phyloP scores from a whole-genome alignment of 2,113 vertebrate genomes.

The Passer montanus region DNA sequence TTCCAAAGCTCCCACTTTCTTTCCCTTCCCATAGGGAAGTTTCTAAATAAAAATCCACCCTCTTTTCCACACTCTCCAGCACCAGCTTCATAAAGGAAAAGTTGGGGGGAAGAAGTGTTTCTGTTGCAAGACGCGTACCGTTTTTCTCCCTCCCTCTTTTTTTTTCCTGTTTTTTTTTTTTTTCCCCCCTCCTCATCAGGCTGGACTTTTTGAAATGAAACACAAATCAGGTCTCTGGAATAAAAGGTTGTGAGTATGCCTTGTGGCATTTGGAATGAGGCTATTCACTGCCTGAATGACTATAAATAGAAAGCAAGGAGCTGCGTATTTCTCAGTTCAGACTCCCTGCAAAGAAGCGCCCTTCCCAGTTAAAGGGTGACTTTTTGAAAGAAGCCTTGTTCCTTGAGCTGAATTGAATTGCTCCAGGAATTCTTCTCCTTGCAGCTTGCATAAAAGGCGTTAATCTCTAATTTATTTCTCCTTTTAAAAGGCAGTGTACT shows the following conservation, averaged over 20 bases:
- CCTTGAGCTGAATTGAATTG: slow-evolving; percentile 67
- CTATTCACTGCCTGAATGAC: slow-evolving; percentile 82
- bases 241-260: slow-evolving; percentile 76
- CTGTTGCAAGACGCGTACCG: background rate
- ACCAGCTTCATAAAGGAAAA: background rate
- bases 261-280: slow-evolving; percentile 80
- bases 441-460: slow-evolving; percentile 36
- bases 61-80: background rate
- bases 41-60: background rate
- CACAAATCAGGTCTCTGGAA: slow-evolving; percentile 75
- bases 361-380: slow-evolving; percentile 67
- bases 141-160: background rate
- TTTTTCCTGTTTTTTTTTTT: background rate
- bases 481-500: slow-evolving; percentile 22
- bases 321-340: slow-evolving; percentile 58
- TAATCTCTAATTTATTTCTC: slow-evolving; percentile 64
- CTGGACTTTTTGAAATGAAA: slow-evolving; percentile 71
- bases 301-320: slow-evolving; percentile 78
- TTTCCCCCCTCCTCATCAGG: background rate
- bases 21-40: background rate
- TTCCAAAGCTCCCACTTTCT: background rate
- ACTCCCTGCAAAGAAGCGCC: slow-evolving; percentile 60
- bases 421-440: slow-evolving; percentile 46
- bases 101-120: background rate
- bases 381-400: slow-evolving; percentile 73